These are phyloP conservation scores for Mongoloraphidia duomilia DNA, from an alignment of 2,888 invertebrate species.

Conservation along the genomic window DNA sequence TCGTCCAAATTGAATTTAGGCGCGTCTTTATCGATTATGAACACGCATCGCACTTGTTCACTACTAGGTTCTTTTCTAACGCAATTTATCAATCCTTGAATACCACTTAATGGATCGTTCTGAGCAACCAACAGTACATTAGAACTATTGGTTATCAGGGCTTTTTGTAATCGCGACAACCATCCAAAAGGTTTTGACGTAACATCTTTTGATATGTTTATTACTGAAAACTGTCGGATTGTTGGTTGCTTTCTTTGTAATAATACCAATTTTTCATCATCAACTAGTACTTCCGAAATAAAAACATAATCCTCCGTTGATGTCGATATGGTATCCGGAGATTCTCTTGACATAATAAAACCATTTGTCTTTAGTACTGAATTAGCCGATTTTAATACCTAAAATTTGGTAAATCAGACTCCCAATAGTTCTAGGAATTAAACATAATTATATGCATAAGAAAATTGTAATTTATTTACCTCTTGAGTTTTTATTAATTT, in stretches of 20 bases:
- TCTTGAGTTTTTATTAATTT: slow-evolving; percentile 35
- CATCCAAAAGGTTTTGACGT: slow-evolving; percentile 21
- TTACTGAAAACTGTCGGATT: slow-evolving; percentile 14
- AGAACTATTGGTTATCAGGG: background rate
- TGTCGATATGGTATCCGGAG: slow-evolving; percentile 16
- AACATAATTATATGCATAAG: background rate
- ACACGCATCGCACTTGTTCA: slow-evolving; percentile 41
- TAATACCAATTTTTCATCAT: slow-evolving; percentile 22
- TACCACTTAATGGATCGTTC: slow-evolving; percentile 52
- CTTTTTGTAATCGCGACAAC: slow-evolving; percentile 23
- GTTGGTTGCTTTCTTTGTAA: slow-evolving; percentile 17
- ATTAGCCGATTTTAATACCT: slow-evolving; percentile 27
- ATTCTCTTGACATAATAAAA: slow-evolving; percentile 22
- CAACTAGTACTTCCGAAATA: slow-evolving; percentile 20
- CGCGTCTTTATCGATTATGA: slow-evolving; percentile 46
- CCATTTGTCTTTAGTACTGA: slow-evolving; percentile 23
- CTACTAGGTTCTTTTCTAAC: slow-evolving; percentile 54
- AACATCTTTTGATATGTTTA: slow-evolving; percentile 19
- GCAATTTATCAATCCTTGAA: slow-evolving; percentile 76
- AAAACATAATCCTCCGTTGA: slow-evolving; percentile 21
- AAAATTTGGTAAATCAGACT: slow-evolving; percentile 14
- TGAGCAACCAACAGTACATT: slow-evolving; percentile 46
- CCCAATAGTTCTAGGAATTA: background rate
- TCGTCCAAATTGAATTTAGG: slow-evolving; percentile 49
- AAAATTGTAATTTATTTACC: slow-evolving; percentile 22